phyloP scores from a whole-genome alignment of 2,888 invertebrate genomes.

The Patella caerulea region DNA sequence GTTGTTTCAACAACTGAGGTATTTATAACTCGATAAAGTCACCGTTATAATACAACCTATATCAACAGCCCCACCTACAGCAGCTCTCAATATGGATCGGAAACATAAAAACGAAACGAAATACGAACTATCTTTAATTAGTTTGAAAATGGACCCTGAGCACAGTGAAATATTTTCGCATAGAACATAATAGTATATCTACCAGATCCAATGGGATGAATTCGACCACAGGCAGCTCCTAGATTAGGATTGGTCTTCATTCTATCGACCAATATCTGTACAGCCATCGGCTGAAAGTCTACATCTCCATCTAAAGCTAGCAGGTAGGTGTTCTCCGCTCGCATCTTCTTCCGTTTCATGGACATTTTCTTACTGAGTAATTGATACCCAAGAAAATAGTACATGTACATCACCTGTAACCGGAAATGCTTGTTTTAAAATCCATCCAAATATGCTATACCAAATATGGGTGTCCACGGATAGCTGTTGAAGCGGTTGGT shows the following conservation, averaged over 20 bases:
- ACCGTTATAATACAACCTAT: no score
- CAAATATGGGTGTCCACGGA: no score
- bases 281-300: constrained; percentile 96
- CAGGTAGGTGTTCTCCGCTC: constrained; percentile 93
- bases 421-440: no score
- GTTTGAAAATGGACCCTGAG: no score
- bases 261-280: constrained; percentile 92
- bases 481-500: no score
- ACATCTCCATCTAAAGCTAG: constrained; percentile 97
- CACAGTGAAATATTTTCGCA: no score
- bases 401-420: constrained; percentile 96
- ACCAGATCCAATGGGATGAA: constrained; percentile 94
- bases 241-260: constrained; percentile 98
- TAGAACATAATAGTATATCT: constrained; percentile 17
- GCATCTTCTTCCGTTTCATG: constrained; percentile 43
- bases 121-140: no score
- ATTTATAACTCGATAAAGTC: no score
- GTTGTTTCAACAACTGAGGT: no score
- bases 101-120: no score
- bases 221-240: constrained; percentile 97
- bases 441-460: background rate
- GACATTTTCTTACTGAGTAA: constrained; percentile 85
- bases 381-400: constrained; percentile 94
- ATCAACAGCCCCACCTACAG: no score
- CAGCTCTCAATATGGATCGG: no score